phyloP scores from a whole-genome alignment of 2,888 invertebrate genomes.

The Antheraea yamamai region DNA sequence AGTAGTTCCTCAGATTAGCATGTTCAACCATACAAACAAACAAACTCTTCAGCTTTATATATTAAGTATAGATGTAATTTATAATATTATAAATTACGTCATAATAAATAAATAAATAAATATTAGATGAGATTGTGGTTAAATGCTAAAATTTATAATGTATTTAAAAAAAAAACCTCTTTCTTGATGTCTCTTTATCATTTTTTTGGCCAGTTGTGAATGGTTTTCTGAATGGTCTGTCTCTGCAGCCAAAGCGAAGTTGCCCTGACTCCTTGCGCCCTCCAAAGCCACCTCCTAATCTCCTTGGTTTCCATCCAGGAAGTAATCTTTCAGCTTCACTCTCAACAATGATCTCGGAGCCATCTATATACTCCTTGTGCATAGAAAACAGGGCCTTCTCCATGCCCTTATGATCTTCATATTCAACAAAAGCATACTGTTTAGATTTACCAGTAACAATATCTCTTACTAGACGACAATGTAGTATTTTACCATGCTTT shows the following conservation, averaged over 20 bases:
- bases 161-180: not conserved
- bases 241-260: constrained; percentile 91
- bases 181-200: constrained; percentile 18
- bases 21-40: too few species aligned
- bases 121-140: too few species aligned
- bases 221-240: constrained; percentile 88
- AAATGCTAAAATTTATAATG: too few species aligned
- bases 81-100: too few species aligned
- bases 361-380: constrained; percentile 84
- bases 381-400: constrained; percentile 83
- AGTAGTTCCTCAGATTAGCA: too few species aligned
- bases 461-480: constrained; percentile 87
- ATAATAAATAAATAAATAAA: too few species aligned
- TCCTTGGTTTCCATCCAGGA: constrained; percentile 91
- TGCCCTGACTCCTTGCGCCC: constrained; percentile 94
- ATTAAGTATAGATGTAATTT: too few species aligned
- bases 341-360: constrained; percentile 86
- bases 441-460: constrained; percentile 92
- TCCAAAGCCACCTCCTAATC: constrained; percentile 94
- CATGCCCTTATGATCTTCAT: constrained; percentile 82
- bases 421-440: constrained; percentile 94
- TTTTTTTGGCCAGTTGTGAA: constrained; percentile 44
- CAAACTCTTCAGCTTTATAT: too few species aligned
- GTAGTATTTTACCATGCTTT: constrained; percentile 84
- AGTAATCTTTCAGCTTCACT: constrained; percentile 87